Conservation (phyloP, 2,888 invertebrate species). For the Ceriagrion tenellum region DNA sequence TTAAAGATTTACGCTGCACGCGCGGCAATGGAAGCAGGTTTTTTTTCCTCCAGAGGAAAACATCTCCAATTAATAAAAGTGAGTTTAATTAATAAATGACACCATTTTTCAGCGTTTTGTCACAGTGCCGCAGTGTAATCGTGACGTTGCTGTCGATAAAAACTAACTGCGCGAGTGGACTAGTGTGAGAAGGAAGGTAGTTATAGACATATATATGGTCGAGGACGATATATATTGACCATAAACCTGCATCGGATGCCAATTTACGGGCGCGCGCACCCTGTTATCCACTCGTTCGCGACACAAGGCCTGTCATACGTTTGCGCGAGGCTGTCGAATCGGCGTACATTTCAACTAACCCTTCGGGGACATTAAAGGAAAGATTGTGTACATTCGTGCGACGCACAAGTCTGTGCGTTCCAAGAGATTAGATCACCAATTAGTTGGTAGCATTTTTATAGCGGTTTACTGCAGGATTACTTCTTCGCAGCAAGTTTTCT, state of each 20-base stretch:
- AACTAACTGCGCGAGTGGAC: not conserved
- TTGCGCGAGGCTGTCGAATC: not conserved
- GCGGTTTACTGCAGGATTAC: not conserved
- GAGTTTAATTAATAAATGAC: not conserved
- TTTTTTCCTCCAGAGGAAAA: not conserved
- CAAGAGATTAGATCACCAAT: not conserved
- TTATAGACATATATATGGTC: not conserved
- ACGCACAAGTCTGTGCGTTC: not conserved
- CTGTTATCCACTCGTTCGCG: not conserved
- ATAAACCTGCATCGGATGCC: not conserved
- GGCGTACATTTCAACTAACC: not conserved
- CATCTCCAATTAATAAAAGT: not conserved
- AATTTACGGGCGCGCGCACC: not conserved
- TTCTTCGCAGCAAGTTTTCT: not conserved
- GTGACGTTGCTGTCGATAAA: not conserved
- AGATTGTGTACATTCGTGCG: not conserved
- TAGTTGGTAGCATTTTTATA: not conserved
- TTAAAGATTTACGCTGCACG: not conserved
- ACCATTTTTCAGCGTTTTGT: not conserved
- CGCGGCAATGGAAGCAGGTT: not conserved
- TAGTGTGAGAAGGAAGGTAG: not conserved
- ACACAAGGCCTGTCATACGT: not conserved
- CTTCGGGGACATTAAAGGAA: not conserved
- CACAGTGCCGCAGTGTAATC: not conserved
- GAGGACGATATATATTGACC: not conserved